phyloP scores from a whole-genome alignment of 2,113 vertebrate species.

The Rutilus rutilus region DNA sequence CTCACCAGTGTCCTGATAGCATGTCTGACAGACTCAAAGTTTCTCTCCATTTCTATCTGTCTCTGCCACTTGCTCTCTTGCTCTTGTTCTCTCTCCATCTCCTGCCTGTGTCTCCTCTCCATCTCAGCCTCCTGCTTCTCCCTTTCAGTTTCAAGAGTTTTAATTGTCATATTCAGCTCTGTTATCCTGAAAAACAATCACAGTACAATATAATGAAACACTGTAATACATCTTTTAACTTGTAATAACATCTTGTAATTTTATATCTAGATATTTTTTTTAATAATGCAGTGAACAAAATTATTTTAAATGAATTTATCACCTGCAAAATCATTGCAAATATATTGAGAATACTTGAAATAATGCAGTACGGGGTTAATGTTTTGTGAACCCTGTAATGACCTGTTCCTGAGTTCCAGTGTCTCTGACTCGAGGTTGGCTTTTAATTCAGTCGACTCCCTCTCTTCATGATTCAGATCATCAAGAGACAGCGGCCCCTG shows the following conservation, averaged over 20 bases:
- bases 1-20: constrained; percentile 70
- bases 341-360: neutral
- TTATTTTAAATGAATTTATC: neutral
- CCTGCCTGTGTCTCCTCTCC: constrained; percentile 68
- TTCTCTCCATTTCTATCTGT: constrained; percentile 57
- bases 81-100: constrained; percentile 73
- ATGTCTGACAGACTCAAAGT: constrained; percentile 63
- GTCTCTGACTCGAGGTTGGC: constrained; percentile 63
- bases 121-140: constrained; percentile 75
- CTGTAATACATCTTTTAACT: neutral
- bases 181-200: constrained; percentile 73
- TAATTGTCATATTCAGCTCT: constrained; percentile 77
- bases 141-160: constrained; percentile 72
- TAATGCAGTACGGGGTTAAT: neutral
- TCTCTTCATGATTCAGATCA: constrained; percentile 64
- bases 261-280: neutral
- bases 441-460: constrained; percentile 62
- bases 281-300: neutral
- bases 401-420: constrained; percentile 71
- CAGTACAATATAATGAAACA: neutral
- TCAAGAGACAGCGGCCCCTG: constrained; percentile 60
- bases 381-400: constrained; percentile 21
- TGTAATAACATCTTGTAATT: too few species aligned
- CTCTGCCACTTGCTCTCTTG: constrained; percentile 58
- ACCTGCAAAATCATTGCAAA: neutral